Conservation (phyloP, 2,888 invertebrate genomes). For the Parnassius apollo region DNA sequence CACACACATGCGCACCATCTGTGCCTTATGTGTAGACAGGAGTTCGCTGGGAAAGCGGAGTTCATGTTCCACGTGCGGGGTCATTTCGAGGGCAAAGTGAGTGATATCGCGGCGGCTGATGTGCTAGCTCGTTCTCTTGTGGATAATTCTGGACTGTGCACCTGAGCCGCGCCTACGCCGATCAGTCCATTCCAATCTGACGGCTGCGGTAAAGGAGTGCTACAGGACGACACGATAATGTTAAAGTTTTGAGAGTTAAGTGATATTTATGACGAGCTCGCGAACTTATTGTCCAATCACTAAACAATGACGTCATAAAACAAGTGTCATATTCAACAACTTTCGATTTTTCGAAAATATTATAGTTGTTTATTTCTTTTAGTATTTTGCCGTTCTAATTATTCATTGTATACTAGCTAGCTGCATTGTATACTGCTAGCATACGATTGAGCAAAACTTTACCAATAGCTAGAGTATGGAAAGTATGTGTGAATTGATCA, state of each 20-base stretch:
- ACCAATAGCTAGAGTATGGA: not conserved
- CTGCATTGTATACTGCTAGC: no score
- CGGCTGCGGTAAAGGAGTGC: slow-evolving; percentile 63
- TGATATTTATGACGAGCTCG: slow-evolving; percentile 35
- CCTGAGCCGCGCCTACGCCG: slow-evolving; percentile 75
- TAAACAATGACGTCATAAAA: slow-evolving; percentile 5
- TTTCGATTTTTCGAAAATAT: not conserved
- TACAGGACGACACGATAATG: slow-evolving; percentile 74
- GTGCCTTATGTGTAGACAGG: slow-evolving; percentile 84
- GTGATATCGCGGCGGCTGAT: slow-evolving; percentile 76
- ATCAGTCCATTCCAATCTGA: slow-evolving; percentile 63
- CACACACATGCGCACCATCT: slow-evolving; percentile 77
- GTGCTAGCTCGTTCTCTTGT: slow-evolving; percentile 75
- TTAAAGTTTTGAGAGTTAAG: slow-evolving; percentile 63
- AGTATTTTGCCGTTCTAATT: not conserved
- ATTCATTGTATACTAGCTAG: not conserved
- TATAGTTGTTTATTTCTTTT: not conserved
- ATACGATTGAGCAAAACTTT: no score
- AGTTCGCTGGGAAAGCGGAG: slow-evolving; percentile 84
- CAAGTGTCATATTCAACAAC: slow-evolving; percentile 6
- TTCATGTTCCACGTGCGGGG: slow-evolving; percentile 86
- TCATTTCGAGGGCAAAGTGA: slow-evolving; percentile 82
- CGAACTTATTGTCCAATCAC: slow-evolving; percentile 26
- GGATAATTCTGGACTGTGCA: slow-evolving; percentile 79
- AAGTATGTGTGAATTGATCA: not conserved